Evolutionary conservation across 2,113 vertebrate genomes (phyloP).

Genomic region (Nothobranchius furzeri): DNA sequence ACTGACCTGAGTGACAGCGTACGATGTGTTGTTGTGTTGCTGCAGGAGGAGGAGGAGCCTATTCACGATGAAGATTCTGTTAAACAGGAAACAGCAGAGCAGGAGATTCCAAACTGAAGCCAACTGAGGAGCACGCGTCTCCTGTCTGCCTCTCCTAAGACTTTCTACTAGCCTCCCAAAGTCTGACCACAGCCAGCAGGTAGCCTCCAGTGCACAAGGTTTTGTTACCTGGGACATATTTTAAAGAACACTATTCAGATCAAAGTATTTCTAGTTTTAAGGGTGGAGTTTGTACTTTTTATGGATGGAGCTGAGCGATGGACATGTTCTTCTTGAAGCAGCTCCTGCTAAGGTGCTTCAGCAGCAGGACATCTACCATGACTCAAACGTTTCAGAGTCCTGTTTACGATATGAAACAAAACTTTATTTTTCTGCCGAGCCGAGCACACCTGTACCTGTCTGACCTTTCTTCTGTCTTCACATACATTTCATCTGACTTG

Average conservation of each 20-base stretch:
- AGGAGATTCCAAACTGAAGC: conserved; percentile 67
- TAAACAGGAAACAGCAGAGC: conserved; percentile 79
- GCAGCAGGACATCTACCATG: background rate
- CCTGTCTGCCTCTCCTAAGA: conserved; percentile 27
- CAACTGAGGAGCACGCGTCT: background rate
- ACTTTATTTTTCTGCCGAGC: background rate
- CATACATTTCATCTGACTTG: conserved; percentile 23
- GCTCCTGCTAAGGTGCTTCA: background rate
- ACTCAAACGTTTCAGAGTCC: conserved; percentile 17
- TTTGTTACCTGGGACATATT: conserved; percentile 46
- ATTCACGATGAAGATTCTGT: conserved; percentile 69
- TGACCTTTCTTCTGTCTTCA: background rate
- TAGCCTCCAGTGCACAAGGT: conserved; percentile 18
- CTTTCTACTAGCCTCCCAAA: conserved; percentile 53
- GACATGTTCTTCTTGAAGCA: background rate
- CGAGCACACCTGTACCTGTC: background rate
- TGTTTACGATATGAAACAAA: conserved; percentile 40
- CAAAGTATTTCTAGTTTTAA: conserved; percentile 29
- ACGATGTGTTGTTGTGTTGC: conserved; percentile 14
- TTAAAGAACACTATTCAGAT: conserved; percentile 39
- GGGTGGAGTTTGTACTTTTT: conserved; percentile 53
- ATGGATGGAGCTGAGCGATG: conserved; percentile 5
- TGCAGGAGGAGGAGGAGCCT: conserved; percentile 78
- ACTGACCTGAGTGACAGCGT: background rate
- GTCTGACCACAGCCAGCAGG: conserved; percentile 31